phyloP scores from a whole-genome alignment of 1,140 invertebrate species.

The Magallana gigas region DNA sequence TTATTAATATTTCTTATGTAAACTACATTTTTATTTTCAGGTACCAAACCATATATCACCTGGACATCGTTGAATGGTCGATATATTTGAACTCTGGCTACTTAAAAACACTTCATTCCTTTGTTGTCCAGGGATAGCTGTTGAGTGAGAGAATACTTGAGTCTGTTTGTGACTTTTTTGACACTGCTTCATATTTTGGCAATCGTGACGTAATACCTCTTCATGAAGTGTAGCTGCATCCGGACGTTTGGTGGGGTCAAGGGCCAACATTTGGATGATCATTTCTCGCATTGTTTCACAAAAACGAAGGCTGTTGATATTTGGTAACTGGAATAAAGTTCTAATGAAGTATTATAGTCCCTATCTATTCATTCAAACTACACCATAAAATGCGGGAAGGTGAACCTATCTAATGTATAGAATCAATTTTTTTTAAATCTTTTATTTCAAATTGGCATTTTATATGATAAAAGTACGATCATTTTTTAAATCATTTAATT shows the following conservation, averaged over 20 bases:
- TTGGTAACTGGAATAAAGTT: slow-evolving; percentile 20
- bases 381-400: no score
- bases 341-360: no score
- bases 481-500: no score
- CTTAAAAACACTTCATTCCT: background rate
- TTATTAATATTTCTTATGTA: no score
- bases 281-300: slow-evolving; percentile 20
- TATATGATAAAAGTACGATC: no score
- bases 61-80: background rate
- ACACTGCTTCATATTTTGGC: background rate
- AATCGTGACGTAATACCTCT: background rate
- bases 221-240: background rate
- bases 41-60: background rate
- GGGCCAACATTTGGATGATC: slow-evolving; percentile 14
- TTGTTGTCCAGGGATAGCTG: background rate
- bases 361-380: no score
- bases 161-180: background rate
- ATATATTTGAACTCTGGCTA: background rate
- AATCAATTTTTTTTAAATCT: no score
- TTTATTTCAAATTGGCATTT: no score
- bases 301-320: background rate
- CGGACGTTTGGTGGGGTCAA: background rate
- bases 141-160: background rate
- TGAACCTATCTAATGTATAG: no score
- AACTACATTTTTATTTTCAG: no score